Base-by-base conservation (phyloP, 2,888 invertebrate genomes). In the Cenopis cana region DNA sequence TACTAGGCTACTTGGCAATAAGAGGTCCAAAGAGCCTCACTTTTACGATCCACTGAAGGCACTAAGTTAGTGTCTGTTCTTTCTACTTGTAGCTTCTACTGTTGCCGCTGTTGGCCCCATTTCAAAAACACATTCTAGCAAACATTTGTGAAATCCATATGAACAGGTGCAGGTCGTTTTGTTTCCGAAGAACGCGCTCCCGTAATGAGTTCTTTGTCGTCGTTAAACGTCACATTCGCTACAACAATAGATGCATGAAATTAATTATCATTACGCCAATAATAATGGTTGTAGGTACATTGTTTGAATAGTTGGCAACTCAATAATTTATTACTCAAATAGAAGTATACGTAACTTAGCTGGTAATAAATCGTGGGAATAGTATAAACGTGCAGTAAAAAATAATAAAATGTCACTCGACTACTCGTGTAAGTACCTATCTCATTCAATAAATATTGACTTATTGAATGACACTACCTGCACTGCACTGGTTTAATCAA, bases 241-340 rank as follows among this genome's bases (percentile, higher is more conserved):
- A 3, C 18, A 46, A 66, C 67, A 71, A 67, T 71, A 38, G 61
- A 20, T 61, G 55, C 60, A 61, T 66, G 61, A 71, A 71, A 71
- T 71, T 67, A 71, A 67, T 71, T 61, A 67, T 49, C 49, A 50
- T 50, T 71, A 55, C 49, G 59, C 36, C 66, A 66, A 61, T 67
- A 69, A 54, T 52, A 49, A 36, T 56, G 66, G 46, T 38, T 61
- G 60, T 61, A 41, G 0, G 10, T 36, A 55, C 18, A 65, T 56
- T 55, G 61, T 61, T 71, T 56, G 55, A 60, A 38, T 61, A 71
- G 54, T n/a, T 71, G 71, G n/a, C n/a, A 36, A 14, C 14, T 8
- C 49, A 18, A n/a, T 71, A 61, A 55, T 55, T 67, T 60, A 65
- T 49, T 36, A 55, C 11, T 24, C 2, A 17, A 55, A 33, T 12